Conservation (phyloP, 2,888 invertebrate species). For the Spodoptera littoralis region DNA sequence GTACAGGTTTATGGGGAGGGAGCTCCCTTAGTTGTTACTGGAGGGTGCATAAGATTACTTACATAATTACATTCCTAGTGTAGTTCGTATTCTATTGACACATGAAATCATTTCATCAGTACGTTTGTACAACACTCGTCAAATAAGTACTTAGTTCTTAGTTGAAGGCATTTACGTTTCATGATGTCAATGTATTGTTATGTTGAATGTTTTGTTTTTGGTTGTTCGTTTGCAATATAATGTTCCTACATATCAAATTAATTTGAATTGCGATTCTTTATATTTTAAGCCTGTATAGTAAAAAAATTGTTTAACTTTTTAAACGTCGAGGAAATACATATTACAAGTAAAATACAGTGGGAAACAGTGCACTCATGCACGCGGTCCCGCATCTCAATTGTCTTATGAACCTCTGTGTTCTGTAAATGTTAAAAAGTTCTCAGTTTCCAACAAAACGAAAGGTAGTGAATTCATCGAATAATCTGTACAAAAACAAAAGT, state of each 20-base stretch:
- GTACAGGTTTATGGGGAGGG: too few species aligned
- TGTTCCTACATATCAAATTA: slow-evolving; percentile 12
- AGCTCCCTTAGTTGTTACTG: neutral
- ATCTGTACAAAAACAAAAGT: slow-evolving; percentile 15
- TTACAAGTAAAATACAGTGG: too few species aligned
- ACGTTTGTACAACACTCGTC: slow-evolving; percentile 7
- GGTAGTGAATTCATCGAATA: slow-evolving; percentile 47
- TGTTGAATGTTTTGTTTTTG: slow-evolving; percentile 1
- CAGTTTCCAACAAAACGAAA: slow-evolving; percentile 11
- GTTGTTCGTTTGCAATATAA: neutral
- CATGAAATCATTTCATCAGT: slow-evolving; percentile 25
- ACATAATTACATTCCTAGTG: slow-evolving; percentile 54
- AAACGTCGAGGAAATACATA: too few species aligned
- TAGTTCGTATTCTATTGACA: slow-evolving; percentile 43
- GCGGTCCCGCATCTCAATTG: too few species aligned
- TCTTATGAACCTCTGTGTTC: too few species aligned
- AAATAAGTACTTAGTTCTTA: slow-evolving; percentile 7
- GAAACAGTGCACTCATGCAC: too few species aligned
- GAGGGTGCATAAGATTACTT: slow-evolving; percentile 46
- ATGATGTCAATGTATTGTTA: slow-evolving; percentile 27
- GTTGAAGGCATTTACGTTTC: slow-evolving; percentile 45
- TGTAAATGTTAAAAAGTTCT: too few species aligned
- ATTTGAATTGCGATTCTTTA: slow-evolving; percentile 5
- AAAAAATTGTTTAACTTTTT: too few species aligned
- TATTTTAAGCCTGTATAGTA: slow-evolving; percentile 11